Evolutionary conservation across 2,113 vertebrate species (phyloP).

Genomic region (Paraplagusia blochii): DNA sequence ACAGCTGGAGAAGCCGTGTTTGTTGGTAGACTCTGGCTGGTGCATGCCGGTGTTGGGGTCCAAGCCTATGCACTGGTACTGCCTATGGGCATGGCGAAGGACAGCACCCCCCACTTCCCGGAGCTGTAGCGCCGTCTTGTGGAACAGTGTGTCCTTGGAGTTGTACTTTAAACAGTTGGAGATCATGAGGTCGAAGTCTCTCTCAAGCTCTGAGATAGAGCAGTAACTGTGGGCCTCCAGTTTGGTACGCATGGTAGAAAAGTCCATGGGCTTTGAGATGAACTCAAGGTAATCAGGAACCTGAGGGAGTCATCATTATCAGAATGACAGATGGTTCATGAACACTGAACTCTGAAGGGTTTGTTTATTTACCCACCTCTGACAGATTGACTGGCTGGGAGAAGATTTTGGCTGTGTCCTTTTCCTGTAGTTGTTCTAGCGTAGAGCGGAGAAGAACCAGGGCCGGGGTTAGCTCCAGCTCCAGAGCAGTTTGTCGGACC

Average conservation of each 20-base stretch:
- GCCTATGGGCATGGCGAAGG: conserved; percentile 87
- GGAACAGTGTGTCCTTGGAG: conserved; percentile 96
- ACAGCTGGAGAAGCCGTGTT: conserved; percentile 86
- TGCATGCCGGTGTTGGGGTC: conserved; percentile 90
- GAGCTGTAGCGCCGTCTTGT: conserved; percentile 89
- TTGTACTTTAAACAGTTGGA: conserved; percentile 99
- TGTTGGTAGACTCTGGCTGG: conserved; percentile 85
- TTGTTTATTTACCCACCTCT: conserved; percentile 80
- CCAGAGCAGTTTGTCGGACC: conserved; percentile 89
- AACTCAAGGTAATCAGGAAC: conserved; percentile 99
- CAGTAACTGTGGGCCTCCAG: conserved; percentile 92
- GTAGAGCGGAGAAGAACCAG: conserved; percentile 88
- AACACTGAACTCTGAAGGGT: not conserved
- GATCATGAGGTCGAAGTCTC: conserved; percentile 97
- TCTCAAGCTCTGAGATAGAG: conserved; percentile 90
- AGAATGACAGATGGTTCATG: conserved; percentile 29
- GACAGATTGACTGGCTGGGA: conserved; percentile 88
- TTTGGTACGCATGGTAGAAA: conserved; percentile 94
- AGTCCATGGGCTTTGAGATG: conserved; percentile 97
- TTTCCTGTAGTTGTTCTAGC: conserved; percentile 93
- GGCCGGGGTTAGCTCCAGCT: conserved; percentile 89
- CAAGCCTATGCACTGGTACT: conserved; percentile 90
- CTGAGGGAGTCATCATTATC: conserved; percentile 71
- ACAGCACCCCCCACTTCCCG: conserved; percentile 90
- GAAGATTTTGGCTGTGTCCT: conserved; percentile 91